These are phyloP conservation scores for Drosophila equinoxialis DNA, from an alignment of 1,140 invertebrate species.

Conservation along the genomic window DNA sequence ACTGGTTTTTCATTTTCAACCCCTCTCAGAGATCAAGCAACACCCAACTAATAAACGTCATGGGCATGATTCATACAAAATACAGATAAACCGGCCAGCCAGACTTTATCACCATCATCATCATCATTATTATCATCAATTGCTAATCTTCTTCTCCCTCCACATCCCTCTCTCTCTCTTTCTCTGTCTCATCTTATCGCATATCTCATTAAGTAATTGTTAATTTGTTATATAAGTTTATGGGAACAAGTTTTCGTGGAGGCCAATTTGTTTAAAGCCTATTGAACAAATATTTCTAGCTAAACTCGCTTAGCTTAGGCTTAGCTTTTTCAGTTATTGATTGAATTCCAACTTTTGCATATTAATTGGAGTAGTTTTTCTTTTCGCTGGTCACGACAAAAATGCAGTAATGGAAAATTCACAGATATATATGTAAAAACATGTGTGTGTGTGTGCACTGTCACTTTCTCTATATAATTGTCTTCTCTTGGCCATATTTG, in stretches of 20 bases:
- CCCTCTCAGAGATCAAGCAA: slow-evolving; percentile 37
- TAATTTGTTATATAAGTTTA: slow-evolving; percentile 14
- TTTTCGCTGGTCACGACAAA: slow-evolving; percentile 29
- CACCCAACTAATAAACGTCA: slow-evolving; percentile 37
- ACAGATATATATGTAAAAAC: not conserved
- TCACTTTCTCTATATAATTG: slow-evolving; percentile 65
- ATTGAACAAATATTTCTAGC: slow-evolving; percentile 10
- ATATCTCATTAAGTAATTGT: slow-evolving; percentile 6
- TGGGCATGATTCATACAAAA: slow-evolving; percentile 16
- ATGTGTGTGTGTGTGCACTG: slow-evolving; percentile 22
- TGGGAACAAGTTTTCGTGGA: not conserved
- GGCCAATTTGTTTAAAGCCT: not conserved
- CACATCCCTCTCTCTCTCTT: too few relatives aligned
- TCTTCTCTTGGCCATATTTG: slow-evolving; percentile 52
- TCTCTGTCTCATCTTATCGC: not conserved
- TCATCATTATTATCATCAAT: slow-evolving; percentile 1
- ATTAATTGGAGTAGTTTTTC: slow-evolving; percentile 50
- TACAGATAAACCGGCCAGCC: slow-evolving; percentile 1
- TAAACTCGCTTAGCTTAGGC: slow-evolving; percentile 32
- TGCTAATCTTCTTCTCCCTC: not conserved
- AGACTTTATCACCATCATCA: slow-evolving; percentile 21
- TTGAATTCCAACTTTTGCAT: slow-evolving; percentile 25
- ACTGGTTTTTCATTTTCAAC: slow-evolving; percentile 40
- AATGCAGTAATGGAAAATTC: slow-evolving; percentile 33
- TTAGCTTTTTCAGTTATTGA: not conserved